Evolutionary conservation across 2,797 vertebrate genomes (phyloP).

Genomic region (Scolopax rusticola): DNA sequence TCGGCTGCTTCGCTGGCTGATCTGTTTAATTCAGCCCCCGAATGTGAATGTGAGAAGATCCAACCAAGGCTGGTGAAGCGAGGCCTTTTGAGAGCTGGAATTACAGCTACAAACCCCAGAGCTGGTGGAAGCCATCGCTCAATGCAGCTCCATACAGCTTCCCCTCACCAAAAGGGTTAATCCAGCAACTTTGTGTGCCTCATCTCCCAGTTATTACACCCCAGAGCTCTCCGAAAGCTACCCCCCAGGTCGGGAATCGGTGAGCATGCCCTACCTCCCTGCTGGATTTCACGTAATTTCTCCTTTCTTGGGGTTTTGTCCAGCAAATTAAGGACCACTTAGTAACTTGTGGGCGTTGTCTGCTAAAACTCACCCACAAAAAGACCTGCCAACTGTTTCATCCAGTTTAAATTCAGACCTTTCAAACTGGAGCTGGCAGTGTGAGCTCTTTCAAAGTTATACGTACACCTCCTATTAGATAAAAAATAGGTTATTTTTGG

Average conservation of each 20-base stretch:
- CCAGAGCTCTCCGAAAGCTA: neutral
- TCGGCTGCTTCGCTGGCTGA: neutral
- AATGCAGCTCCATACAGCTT: fast-evolving
- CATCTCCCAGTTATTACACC: neutral
- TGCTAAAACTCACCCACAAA: neutral
- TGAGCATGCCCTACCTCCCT: neutral
- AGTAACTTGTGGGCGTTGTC: fast-evolving
- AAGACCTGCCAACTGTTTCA: fast-evolving
- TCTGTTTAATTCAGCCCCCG: neutral
- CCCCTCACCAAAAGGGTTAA: neutral
- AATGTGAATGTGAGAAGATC: fast-evolving
- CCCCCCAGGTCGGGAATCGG: neutral
- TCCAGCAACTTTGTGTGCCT: fast-evolving
- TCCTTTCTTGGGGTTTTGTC: neutral
- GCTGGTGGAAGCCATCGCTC: fast-evolving
- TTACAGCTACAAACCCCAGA: neutral
- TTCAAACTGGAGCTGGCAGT: neutral
- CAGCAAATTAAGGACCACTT: neutral
- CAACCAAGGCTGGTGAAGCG: fast-evolving
- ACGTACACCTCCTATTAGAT: neutral
- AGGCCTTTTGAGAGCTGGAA: neutral
- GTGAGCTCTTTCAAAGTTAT: neutral
- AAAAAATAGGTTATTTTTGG: neutral
- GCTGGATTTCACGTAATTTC: neutral
- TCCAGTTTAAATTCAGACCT: neutral